A percentile compares a stretch with the other conserved stretches of the same genome.
Conservation (phyloP, 2,113 vertebrate species). For the Bucco capensis region DNA sequence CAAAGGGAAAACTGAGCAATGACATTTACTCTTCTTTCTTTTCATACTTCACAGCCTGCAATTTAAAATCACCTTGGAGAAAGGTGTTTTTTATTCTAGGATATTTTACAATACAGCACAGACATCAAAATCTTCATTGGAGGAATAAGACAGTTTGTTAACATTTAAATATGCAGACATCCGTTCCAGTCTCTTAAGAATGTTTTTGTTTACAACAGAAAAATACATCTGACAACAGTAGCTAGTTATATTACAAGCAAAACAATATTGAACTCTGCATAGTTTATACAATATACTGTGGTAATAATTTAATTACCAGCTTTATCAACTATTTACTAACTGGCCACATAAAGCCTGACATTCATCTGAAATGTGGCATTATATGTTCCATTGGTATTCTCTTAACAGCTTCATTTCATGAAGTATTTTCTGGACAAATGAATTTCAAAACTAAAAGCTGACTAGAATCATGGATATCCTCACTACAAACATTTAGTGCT, state of each 20-base stretch:
- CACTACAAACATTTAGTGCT: constrained; percentile 80
- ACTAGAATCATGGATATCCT: constrained; percentile 72
- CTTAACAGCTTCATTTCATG: constrained; percentile 75
- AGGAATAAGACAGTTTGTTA: constrained; percentile 74
- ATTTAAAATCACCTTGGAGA: constrained; percentile 75
- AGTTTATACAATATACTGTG: constrained; percentile 94
- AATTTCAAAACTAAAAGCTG: constrained; percentile 71
- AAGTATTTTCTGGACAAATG: constrained; percentile 68
- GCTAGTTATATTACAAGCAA: constrained; percentile 93
- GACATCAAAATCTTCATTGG: constrained; percentile 72
- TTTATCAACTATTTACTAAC: constrained; percentile 84
- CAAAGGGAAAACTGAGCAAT: constrained; percentile 87
- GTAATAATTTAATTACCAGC: constrained; percentile 86
- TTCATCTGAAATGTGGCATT: constrained; percentile 88
- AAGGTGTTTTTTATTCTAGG: constrained; percentile 72
- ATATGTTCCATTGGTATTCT: constrained; percentile 69
- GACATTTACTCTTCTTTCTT: constrained; percentile 78
- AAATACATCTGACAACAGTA: constrained; percentile 90
- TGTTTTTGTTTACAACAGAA: constrained; percentile 88
- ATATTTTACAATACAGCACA: constrained; percentile 78
- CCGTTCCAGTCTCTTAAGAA: constrained; percentile 82
- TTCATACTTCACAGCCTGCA: constrained; percentile 69
- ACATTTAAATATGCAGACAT: constrained; percentile 79
- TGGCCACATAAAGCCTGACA: constrained; percentile 94
- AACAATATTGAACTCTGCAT: constrained; percentile 90